phyloP scores from a whole-genome alignment of 2,888 invertebrate genomes.

The Sepiola atlantica region DNA sequence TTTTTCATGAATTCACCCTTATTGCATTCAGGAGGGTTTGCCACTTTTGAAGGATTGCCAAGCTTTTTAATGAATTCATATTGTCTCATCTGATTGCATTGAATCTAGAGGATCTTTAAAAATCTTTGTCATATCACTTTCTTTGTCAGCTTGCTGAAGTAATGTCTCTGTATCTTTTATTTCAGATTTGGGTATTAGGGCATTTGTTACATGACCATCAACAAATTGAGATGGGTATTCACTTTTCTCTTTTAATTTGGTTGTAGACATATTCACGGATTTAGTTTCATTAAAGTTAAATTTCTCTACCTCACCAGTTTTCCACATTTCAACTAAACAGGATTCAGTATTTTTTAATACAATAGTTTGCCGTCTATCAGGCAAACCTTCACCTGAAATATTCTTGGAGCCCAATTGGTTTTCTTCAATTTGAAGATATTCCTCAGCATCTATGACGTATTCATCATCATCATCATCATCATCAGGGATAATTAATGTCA shows the following conservation, averaged over 20 bases:
- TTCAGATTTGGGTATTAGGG: not conserved
- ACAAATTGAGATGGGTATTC: not conserved
- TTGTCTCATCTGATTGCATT: not conserved
- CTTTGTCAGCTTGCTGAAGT: not conserved
- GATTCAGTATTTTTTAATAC: too few relatives aligned
- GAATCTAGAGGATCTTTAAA: not conserved
- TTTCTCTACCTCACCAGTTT: not conserved
- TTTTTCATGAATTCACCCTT: not conserved
- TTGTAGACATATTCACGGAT: not conserved
- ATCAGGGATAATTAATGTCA: not conserved
- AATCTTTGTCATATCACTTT: not conserved
- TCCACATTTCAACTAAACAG: not conserved
- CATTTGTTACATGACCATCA: not conserved
- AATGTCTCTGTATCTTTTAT: not conserved
- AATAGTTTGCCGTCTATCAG: not conserved
- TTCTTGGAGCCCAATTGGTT: not conserved
- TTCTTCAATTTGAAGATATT: not conserved
- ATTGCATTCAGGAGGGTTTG: not conserved
- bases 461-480: not conserved
- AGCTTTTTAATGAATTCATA: not conserved
- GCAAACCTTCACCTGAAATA: not conserved
- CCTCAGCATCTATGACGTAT: not conserved
- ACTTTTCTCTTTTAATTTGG: not conserved
- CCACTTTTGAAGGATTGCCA: not conserved
- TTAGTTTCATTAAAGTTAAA: not conserved